Percentiles rank a stretch among this genome's conserved stretches.
Evolutionary conservation across 2,888 invertebrate species (phyloP).

Genomic region (Ecdyonurus torrentis): DNA sequence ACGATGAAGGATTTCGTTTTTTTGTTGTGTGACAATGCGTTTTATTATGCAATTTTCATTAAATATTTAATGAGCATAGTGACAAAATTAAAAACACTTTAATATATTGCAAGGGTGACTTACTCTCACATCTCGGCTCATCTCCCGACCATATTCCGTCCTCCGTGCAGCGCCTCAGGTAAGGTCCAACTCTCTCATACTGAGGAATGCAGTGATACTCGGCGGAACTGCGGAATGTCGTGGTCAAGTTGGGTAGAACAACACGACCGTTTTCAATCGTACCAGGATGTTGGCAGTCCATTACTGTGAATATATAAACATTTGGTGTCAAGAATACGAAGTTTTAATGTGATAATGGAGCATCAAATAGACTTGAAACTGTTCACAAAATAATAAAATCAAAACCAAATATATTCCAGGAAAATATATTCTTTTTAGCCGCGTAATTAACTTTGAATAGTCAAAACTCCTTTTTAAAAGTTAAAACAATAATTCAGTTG

Average conservation of each 20-base stretch:
- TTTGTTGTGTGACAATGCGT: too few species aligned
- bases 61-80: not conserved
- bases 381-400: not conserved
- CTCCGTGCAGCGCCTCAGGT: conserved; percentile 66
- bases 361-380: not conserved
- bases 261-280: conserved; percentile 71
- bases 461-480: too few species aligned
- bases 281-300: conserved; percentile 67
- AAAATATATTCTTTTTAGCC: too few species aligned
- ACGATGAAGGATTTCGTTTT: too few species aligned
- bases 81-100: not conserved
- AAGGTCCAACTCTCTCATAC: conserved; percentile 64
- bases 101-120: too few species aligned
- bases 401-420: not conserved
- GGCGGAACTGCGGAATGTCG: conserved; percentile 64
- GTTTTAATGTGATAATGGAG: not conserved
- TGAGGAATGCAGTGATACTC: conserved; percentile 83
- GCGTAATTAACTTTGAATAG: too few species aligned
- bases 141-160: conserved; percentile 77
- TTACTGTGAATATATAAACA: conserved; percentile 36
- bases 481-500: too few species aligned
- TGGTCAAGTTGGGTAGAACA: conserved; percentile 69
- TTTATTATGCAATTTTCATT: too few species aligned
- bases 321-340: not conserved
- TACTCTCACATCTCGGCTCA: conserved; percentile 65